Percentiles rank a stretch among this genome's conserved stretches.
Conservation (phyloP, 2,113 vertebrate species). For the Bagarius yarrelli region DNA sequence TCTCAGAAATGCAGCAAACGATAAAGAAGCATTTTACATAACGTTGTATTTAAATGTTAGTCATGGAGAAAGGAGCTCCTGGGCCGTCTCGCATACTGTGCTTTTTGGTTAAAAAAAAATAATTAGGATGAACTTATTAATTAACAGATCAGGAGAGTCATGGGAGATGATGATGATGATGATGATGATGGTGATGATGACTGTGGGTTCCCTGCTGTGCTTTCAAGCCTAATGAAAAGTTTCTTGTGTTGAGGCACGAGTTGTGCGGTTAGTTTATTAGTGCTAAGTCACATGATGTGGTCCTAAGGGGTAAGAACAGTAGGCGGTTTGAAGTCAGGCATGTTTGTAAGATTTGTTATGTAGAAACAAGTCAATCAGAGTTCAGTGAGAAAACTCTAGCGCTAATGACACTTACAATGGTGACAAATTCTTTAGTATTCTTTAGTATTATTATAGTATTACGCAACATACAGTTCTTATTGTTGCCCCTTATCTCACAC, state of each 20-base stretch:
- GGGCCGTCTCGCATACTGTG: not conserved
- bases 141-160: constrained; percentile 29
- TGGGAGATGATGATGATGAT: constrained; percentile 18
- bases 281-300: not conserved
- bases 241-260: not conserved
- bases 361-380: not conserved
- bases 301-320: constrained; percentile 1
- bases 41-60: not conserved
- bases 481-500: constrained; percentile 40
- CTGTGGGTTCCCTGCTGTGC: constrained; percentile 4
- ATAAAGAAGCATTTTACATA: too few relatives aligned
- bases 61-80: not conserved
- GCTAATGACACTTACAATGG: not conserved
- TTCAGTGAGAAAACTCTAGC: not conserved
- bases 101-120: constrained; percentile 35
- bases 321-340: not conserved
- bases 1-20: too few relatives aligned
- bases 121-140: constrained; percentile 40
- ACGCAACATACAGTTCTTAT: not conserved
- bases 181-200: constrained; percentile 6
- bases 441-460: not conserved
- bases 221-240: constrained; percentile 25
- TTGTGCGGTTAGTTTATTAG: constrained; percentile 3
- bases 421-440: not conserved
- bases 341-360: not conserved